Percentiles rank a stretch among this genome's conserved stretches.
phyloP scores from a whole-genome alignment of 2,797 vertebrate genomes.

The Alauda arvensis region DNA sequence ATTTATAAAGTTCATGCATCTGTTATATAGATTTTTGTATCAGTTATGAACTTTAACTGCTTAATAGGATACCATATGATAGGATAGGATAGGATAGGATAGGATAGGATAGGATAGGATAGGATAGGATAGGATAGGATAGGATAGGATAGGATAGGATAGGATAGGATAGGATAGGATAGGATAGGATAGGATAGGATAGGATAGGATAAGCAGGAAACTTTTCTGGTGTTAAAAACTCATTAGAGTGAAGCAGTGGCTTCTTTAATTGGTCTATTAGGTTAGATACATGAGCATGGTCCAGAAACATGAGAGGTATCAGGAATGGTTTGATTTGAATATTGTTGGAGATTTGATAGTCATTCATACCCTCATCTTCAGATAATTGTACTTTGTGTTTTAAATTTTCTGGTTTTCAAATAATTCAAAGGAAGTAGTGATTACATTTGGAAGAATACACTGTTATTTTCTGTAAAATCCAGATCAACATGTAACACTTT shows the following conservation, averaged over 20 bases:
- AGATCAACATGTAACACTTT: not conserved
- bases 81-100: not conserved
- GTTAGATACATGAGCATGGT: not conserved
- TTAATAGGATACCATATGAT: not conserved
- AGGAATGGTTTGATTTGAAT: not conserved
- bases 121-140: not conserved
- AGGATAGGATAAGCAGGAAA: not conserved
- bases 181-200: not conserved
- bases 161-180: not conserved
- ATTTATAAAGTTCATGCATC: not conserved
- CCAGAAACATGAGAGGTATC: not conserved
- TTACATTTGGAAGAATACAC: not conserved
- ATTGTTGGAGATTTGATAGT: not conserved
- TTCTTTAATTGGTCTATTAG: not conserved
- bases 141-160: not conserved
- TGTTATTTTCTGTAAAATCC: not conserved
- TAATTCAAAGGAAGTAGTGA: not conserved
- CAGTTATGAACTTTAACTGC: not conserved
- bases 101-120: not conserved
- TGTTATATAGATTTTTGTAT: not conserved
- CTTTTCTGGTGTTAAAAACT: not conserved
- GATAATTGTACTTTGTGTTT: not conserved
- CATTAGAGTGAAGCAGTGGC: not conserved
- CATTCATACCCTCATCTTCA: not conserved
- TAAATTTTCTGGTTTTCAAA: not conserved